Evolutionary conservation across 2,888 invertebrate species (phyloP).

Genomic region (Hipparchia sbordonii): DNA sequence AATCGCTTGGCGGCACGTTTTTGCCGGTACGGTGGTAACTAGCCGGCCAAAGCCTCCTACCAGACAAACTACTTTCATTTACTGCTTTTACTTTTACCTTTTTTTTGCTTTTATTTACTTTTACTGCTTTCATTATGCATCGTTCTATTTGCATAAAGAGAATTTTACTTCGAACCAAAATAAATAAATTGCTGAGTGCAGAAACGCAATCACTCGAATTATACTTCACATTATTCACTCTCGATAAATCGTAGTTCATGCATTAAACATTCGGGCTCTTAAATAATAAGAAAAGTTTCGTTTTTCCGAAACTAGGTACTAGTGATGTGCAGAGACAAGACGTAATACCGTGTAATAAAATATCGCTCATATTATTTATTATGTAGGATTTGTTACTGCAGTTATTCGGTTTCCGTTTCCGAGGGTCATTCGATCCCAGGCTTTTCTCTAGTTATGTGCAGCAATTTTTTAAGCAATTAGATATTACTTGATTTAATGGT

Average conservation of each 20-base stretch:
- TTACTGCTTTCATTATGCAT: constrained; percentile 2
- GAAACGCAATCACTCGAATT: constrained; percentile 64
- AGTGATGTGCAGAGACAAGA: neutral
- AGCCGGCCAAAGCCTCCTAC: no score
- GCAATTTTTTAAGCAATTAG: no score
- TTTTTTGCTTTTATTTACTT: no score
- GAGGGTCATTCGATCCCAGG: no score
- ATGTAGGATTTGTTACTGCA: no score
- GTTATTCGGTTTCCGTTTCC: no score
- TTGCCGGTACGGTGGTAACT: no score
- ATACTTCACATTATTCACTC: constrained; percentile 63
- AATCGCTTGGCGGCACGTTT: no score
- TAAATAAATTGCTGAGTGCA: constrained; percentile 49
- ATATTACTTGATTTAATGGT: no score
- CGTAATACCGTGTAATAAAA: neutral
- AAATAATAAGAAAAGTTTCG: constrained; percentile 77
- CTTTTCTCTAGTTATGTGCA: no score
- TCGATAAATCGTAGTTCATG: constrained; percentile 72
- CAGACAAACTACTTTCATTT: no score
- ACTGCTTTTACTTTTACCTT: no score
- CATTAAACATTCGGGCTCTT: constrained; percentile 77
- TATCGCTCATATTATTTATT: neutral
- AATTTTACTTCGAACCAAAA: constrained; percentile 26
- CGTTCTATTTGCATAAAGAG: constrained; percentile 19
- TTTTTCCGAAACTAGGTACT: constrained; percentile 48